Evolutionary conservation across 1,140 invertebrate species (phyloP).

Genomic region (Argopecten irradians): DNA sequence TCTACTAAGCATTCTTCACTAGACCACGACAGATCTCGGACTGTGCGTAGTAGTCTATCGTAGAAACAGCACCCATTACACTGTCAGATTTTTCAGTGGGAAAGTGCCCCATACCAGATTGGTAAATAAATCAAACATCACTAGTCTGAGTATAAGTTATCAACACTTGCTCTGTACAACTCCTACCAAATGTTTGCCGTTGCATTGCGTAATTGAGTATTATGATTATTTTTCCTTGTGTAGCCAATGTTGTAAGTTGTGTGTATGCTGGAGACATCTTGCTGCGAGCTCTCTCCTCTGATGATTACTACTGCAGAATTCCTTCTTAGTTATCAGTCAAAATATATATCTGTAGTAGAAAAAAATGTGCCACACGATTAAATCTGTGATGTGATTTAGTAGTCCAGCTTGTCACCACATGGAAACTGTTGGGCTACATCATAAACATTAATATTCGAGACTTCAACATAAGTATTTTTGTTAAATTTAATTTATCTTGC

Average conservation of each 20-base stretch:
- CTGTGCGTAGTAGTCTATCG: background rate
- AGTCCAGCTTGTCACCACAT: conserved; percentile 20
- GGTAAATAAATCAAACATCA: conserved; percentile 18
- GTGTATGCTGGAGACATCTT: background rate
- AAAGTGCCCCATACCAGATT: background rate
- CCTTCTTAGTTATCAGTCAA: conserved; percentile 17
- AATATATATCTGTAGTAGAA: background rate
- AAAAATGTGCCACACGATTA: background rate
- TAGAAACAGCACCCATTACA: background rate
- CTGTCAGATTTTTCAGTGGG: background rate
- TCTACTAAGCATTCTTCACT: background rate
- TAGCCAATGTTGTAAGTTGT: background rate
- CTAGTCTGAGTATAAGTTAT: background rate
- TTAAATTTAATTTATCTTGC: background rate
- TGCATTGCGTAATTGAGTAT: conserved; percentile 17
- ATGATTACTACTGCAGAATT: conserved; percentile 10
- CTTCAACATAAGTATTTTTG: background rate
- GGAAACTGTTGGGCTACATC: conserved; percentile 14
- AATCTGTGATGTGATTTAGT: conserved; percentile 11
- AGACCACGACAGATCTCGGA: background rate
- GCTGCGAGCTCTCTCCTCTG: background rate
- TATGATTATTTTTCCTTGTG: conserved; percentile 14
- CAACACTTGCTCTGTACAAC: background rate
- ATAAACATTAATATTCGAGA: background rate
- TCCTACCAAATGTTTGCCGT: background rate